Evolutionary conservation across 2,888 invertebrate species (phyloP).

Genomic region (Adelognathus sp.): DNA sequence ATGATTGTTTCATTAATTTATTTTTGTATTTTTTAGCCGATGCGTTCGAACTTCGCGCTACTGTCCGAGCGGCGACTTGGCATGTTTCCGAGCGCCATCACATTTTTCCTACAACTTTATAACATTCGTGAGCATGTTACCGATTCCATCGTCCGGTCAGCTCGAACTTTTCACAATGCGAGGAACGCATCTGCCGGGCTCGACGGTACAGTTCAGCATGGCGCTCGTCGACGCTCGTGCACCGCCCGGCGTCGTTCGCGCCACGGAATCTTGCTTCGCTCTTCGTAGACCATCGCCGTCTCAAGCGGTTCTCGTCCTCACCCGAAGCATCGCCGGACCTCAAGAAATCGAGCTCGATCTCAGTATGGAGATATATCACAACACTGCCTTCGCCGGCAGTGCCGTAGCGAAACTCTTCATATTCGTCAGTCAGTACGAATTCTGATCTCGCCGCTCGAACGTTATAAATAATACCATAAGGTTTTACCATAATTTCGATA

Average conservation of each 20-base stretch:
- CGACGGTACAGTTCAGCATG: constrained; percentile 89
- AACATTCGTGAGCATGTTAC: constrained; percentile 92
- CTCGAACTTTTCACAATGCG: constrained; percentile 94
- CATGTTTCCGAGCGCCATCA: constrained; percentile 91
- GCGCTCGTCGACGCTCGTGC: constrained; percentile 86
- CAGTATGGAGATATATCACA: constrained; percentile 91
- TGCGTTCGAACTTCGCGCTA: constrained; percentile 88
- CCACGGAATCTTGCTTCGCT: constrained; percentile 84
- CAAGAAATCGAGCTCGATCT: constrained; percentile 95
- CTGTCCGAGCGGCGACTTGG: constrained; percentile 88
- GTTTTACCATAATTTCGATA: not conserved
- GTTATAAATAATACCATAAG: constrained; percentile 4
- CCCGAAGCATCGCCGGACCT: constrained; percentile 90
- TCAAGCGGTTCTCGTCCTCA: constrained; percentile 90
- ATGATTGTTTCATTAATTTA: not conserved
- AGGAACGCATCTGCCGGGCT: constrained; percentile 88
- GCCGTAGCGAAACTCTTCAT: constrained; percentile 93
- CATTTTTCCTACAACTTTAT: constrained; percentile 97
- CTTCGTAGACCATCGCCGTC: constrained; percentile 82
- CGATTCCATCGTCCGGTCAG: constrained; percentile 84
- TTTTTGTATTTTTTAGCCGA: constrained; percentile 84
- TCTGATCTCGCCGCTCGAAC: constrained; percentile 80
- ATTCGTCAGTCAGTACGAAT: constrained; percentile 92
- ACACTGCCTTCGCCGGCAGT: constrained; percentile 89
- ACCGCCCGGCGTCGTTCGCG: constrained; percentile 83